These are phyloP conservation scores for Oikopleura vanhoeffeni DNA, from an alignment of 23 tunicate genomes.

Conservation along the genomic window DNA sequence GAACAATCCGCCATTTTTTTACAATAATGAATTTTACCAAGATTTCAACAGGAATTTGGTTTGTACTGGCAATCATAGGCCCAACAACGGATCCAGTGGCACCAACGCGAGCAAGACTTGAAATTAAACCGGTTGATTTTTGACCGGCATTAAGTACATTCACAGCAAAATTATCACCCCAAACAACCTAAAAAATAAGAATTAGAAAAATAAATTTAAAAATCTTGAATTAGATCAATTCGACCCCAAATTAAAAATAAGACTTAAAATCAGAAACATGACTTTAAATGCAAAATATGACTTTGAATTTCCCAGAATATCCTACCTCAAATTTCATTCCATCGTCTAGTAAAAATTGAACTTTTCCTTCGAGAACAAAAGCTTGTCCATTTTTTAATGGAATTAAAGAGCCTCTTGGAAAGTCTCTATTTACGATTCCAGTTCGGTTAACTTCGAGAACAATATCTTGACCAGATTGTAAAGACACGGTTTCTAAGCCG, in stretches of 20 bases:
- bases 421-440: background rate
- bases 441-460: background rate
- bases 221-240: too few species aligned
- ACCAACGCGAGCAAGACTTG: background rate
- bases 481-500: background rate
- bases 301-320: background rate
- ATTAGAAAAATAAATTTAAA: too few species aligned
- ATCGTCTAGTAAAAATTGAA: background rate
- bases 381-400: background rate
- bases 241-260: too few species aligned
- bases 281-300: background rate
- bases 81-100: background rate
- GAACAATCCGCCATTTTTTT: too few species aligned
- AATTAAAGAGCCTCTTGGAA: background rate
- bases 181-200: background rate
- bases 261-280: too few species aligned
- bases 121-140: background rate
- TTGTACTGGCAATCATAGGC: background rate
- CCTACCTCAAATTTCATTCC: background rate
- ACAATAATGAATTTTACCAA: background rate
- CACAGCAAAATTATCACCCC: background rate
- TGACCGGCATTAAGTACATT: background rate
- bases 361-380: background rate
- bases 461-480: background rate
- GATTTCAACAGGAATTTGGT: background rate